A percentile compares a stretch with the other conserved stretches of the same genome.
Conservation (phyloP, 2,113 vertebrate species). For the human region DNA sequence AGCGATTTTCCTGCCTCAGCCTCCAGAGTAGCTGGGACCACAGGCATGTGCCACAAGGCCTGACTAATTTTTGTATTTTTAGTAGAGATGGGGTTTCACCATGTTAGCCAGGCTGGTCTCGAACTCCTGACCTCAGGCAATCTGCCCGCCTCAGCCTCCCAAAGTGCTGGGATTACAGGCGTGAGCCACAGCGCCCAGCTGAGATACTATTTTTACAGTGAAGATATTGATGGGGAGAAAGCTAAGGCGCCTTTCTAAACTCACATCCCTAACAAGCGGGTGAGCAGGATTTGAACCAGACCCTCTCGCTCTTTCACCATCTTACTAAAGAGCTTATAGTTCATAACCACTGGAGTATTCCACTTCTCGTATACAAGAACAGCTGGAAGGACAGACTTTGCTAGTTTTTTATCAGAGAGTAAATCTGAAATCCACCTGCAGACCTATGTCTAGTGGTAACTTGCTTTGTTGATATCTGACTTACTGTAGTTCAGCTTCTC, state of each 20-base stretch:
- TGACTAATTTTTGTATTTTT: no score
- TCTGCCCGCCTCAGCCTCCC: no score
- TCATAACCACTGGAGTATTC: background rate
- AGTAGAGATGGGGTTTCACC: no score
- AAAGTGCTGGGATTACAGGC: no score
- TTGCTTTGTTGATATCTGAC: background rate
- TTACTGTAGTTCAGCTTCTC: background rate
- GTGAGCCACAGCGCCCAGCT: accelerated
- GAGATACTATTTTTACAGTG: background rate
- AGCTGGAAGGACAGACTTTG: background rate
- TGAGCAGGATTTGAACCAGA: background rate
- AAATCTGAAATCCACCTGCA: background rate
- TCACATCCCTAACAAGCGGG: background rate
- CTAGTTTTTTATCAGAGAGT: background rate
- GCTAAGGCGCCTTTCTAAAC: background rate
- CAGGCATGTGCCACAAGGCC: no score
- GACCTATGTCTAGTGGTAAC: background rate
- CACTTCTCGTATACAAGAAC: background rate
- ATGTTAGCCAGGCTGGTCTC: no score
- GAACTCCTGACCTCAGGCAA: no score
- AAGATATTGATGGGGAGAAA: background rate
- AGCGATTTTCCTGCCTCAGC: no score
- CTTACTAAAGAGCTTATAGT: background rate
- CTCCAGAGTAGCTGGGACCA: no score
- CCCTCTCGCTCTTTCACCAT: background rate